Evolutionary conservation across 2,113 vertebrate species (phyloP).

Genomic region (Daphoenositta chrysoptera): DNA sequence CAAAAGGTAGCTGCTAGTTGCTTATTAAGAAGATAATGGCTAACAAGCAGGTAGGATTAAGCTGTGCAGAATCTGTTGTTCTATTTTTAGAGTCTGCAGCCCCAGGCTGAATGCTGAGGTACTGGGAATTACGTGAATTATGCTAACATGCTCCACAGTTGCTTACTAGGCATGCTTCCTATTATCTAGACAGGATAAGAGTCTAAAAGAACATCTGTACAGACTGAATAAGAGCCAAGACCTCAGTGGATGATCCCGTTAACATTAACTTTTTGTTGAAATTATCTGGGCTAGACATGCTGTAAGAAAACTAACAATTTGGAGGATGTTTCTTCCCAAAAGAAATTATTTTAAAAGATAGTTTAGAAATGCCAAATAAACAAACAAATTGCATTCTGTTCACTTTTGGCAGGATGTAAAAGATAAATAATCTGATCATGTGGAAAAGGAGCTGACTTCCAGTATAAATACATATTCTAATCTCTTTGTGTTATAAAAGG

Average conservation of each 20-base stretch:
- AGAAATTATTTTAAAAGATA: constrained; percentile 47
- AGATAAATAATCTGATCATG: constrained; percentile 69
- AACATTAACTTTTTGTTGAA: constrained; percentile 55
- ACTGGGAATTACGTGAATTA: constrained; percentile 47
- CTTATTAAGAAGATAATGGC: constrained; percentile 40
- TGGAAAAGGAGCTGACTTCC: constrained; percentile 70
- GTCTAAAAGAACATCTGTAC: constrained; percentile 68
- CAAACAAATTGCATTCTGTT: constrained; percentile 66
- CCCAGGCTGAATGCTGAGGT: constrained; percentile 21
- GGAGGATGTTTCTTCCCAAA: constrained; percentile 49
- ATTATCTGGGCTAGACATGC: constrained; percentile 50
- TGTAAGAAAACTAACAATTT: constrained; percentile 56
- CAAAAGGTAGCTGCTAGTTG: background rate
- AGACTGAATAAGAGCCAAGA: constrained; percentile 49
- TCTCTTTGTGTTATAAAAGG: constrained; percentile 42
- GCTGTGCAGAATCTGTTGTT: background rate
- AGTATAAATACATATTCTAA: constrained; percentile 52
- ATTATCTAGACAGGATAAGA: constrained; percentile 61
- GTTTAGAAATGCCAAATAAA: constrained; percentile 63
- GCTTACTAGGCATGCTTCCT: constrained; percentile 63
- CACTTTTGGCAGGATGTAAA: constrained; percentile 60
- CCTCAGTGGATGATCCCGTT: constrained; percentile 28
- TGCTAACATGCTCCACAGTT: constrained; percentile 35
- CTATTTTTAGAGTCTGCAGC: constrained; percentile 36
- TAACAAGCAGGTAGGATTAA: constrained; percentile 52